Percentiles rank a stretch among this genome's conserved stretches.
phyloP scores from a whole-genome alignment of 2,797 vertebrate species.

The Pampus argenteus region DNA sequence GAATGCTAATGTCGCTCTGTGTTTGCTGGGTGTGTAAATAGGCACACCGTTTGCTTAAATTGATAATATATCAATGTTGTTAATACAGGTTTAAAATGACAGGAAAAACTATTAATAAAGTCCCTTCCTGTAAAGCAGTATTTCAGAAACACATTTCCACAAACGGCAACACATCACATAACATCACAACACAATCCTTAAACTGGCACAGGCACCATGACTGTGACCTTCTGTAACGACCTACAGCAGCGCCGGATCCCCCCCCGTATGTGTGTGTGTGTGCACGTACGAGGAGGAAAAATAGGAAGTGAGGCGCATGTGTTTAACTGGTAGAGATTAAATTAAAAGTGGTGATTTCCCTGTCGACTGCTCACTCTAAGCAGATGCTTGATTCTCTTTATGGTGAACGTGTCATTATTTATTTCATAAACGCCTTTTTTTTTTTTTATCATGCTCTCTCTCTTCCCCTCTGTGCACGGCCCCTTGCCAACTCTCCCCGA shows the following conservation, averaged over 20 bases:
- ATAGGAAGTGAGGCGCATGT: constrained; percentile 54
- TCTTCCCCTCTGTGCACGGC: constrained; percentile 15
- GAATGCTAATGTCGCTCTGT: too few relatives aligned
- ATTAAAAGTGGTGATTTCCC: constrained; percentile 80
- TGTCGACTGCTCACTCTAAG: constrained; percentile 64
- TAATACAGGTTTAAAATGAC: neutral
- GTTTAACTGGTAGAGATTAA: constrained; percentile 75
- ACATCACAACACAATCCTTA: constrained; percentile 17
- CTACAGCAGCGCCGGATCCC: constrained; percentile 47
- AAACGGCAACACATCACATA: constrained; percentile 13
- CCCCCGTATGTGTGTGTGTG: constrained; percentile 30
- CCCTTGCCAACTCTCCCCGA: constrained; percentile 20
- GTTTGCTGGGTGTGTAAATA: too few relatives aligned
- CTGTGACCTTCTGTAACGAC: constrained; percentile 64
- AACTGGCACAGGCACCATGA: constrained; percentile 41
- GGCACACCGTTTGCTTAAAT: too few relatives aligned
- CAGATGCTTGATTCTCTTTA: constrained; percentile 68
- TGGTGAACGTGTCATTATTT: constrained; percentile 61
- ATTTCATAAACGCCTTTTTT: constrained; percentile 52
- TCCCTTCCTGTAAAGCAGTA: too few relatives aligned
- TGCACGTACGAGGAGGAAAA: constrained; percentile 19
- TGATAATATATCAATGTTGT: too few relatives aligned
- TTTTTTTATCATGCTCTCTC: constrained; percentile 40
- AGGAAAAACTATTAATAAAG: neutral
- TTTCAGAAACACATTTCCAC: neutral